A percentile compares a stretch with the other conserved stretches of the same genome.
These are phyloP conservation scores for Polymixis flavicincta DNA, from an alignment of 2,888 invertebrate genomes.

Conservation along the genomic window DNA sequence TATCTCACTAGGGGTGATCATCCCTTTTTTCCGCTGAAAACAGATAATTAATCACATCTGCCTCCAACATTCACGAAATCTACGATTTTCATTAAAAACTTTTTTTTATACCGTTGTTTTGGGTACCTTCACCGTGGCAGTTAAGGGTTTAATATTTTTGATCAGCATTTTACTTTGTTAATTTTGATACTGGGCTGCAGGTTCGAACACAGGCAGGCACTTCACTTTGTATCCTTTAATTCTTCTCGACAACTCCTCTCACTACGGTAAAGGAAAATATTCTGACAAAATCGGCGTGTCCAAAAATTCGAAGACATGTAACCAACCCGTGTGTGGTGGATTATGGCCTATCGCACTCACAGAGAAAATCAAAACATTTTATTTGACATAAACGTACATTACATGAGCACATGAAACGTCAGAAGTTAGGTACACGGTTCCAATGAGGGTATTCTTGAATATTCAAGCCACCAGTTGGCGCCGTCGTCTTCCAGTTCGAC, in stretches of 20 bases:
- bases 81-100: conserved; percentile 44
- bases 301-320: too few species aligned
- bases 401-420: background rate
- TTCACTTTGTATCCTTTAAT: too few species aligned
- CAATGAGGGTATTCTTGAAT: too few species aligned
- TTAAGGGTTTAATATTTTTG: background rate
- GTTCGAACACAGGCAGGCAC: too few species aligned
- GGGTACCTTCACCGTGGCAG: background rate
- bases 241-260: too few species aligned
- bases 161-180: background rate
- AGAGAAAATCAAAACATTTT: too few species aligned
- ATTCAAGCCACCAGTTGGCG: too few species aligned
- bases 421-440: background rate
- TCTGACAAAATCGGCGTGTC: too few species aligned
- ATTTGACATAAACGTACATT: background rate
- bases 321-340: background rate
- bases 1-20: conserved; percentile 17
- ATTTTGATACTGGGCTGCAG: background rate
- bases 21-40: conserved; percentile 24
- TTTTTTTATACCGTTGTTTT: conserved; percentile 5
- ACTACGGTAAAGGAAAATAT: too few species aligned
- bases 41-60: conserved; percentile 55
- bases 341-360: background rate
- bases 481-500: too few species aligned
- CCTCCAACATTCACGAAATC: conserved; percentile 30